A percentile compares a stretch with the other conserved stretches of the same genome.
phyloP scores from a whole-genome alignment of 2,888 invertebrate genomes.

The Hirtodrosophila cameraria region DNA sequence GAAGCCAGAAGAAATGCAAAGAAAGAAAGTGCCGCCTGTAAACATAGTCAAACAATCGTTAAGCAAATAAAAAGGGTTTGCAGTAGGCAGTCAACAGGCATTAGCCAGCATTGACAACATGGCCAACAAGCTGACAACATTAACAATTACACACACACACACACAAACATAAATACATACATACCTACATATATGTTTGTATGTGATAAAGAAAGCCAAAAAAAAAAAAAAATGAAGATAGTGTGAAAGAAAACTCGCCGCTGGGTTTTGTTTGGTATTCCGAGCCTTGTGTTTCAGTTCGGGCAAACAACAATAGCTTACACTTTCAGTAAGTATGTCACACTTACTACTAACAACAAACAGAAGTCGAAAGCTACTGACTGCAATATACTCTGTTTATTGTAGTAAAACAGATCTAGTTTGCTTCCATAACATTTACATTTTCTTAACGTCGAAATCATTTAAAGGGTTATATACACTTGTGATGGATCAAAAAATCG shows the following conservation, averaged over 20 bases:
- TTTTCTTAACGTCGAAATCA: too few species aligned
- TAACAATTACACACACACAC: neutral
- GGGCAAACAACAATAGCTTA: constrained; percentile 53
- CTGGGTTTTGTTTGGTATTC: constrained; percentile 31
- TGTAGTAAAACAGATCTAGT: too few species aligned
- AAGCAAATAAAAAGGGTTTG: constrained; percentile 41
- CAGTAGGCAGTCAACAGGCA: constrained; percentile 37
- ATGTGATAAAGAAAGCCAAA: constrained; percentile 54
- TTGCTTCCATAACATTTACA: too few species aligned
- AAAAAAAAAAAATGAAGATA: constrained; percentile 20
- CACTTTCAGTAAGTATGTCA: constrained; percentile 52
- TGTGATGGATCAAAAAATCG: too few species aligned
- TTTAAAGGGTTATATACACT: too few species aligned
- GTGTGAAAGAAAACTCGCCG: constrained; percentile 27
- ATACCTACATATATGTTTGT: neutral
- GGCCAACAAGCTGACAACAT: constrained; percentile 38
- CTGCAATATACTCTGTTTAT: too few species aligned
- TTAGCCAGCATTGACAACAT: constrained; percentile 45
- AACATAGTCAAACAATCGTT: constrained; percentile 50
- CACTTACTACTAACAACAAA: constrained; percentile 44
- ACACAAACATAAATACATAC: constrained; percentile 3
- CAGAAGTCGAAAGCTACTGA: neutral
- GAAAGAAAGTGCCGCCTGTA: constrained; percentile 37
- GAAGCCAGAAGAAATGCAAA: constrained; percentile 23
- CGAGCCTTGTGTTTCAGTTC: constrained; percentile 38